Conservation (phyloP, 2,797 vertebrate species). For the Manis javanica region DNA sequence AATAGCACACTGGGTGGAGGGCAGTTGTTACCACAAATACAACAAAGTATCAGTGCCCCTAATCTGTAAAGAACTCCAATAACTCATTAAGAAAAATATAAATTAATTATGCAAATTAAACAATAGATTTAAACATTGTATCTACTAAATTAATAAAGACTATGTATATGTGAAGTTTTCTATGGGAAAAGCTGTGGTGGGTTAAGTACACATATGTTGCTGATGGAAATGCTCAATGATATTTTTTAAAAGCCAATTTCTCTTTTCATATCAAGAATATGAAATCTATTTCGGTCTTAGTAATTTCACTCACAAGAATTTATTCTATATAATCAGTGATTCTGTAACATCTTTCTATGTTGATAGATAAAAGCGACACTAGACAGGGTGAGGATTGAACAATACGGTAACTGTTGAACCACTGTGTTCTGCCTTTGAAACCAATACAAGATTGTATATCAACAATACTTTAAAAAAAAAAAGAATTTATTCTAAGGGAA, state of each 20-base stretch:
- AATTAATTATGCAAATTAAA: not conserved
- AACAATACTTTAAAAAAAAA: too few relatives aligned
- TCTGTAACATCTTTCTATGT: too few relatives aligned
- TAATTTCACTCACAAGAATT: slow-evolving; percentile 7
- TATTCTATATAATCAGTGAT: not conserved
- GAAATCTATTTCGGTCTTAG: not conserved
- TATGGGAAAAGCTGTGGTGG: not conserved
- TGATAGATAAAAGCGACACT: too few relatives aligned
- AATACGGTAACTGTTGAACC: too few relatives aligned
- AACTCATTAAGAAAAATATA: not conserved
- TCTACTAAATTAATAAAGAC: not conserved
- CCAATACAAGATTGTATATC: too few relatives aligned
- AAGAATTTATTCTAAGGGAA: not conserved
- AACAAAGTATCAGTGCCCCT: not conserved
- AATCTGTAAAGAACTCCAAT: not conserved
- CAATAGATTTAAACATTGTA: not conserved
- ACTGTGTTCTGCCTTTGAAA: too few relatives aligned
- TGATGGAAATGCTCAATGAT: not conserved
- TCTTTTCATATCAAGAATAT: not conserved
- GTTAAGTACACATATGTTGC: not conserved
- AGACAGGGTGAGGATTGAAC: too few relatives aligned
- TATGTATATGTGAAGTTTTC: not conserved
- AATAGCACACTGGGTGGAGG: not conserved
- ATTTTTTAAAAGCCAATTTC: not conserved
- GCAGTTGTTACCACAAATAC: not conserved